Base-by-base conservation (phyloP, 2,888 invertebrate genomes). In the Heliconius erato region DNA sequence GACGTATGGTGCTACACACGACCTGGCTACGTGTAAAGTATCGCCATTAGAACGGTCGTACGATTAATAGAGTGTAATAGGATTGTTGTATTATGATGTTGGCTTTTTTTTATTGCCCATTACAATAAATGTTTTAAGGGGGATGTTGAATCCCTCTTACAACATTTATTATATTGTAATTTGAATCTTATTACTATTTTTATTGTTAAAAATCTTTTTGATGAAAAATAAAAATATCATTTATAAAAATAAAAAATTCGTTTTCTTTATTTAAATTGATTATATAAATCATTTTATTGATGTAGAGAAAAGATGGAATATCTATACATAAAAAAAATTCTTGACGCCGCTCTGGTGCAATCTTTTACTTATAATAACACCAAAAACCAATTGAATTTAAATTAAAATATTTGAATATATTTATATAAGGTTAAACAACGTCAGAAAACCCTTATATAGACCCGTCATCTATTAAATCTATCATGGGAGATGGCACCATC, bases 1-100 rank as follows among this genome's bases (percentile, higher is more conserved):
- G 40, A 9, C 9, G 77, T 81, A 81, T 81, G 26, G 76, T 44
- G 28, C 35, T 63, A 69, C 81, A 71, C 76, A 63, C 44, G 35
- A 69, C 59, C 69, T 40, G 63, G 19, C 14, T 54, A 68, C 23
- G n/a, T 28, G 14, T 65, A 65, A 4, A 63, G 26, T 28, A 65
- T 59, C 49, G 44, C 26, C 40, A 74, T n/a, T 63, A 59, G 28
- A n/a, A 40, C 7, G 72, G 65, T 28, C 44, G 11, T 28, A 28
- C 1, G 59, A 16, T 63, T 78, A 78, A 78, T 78, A 40, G 63
- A 63, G 26, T 35, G 23, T 26, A 76, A 40, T 76, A 26, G 26
- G 14, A 49, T 49, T 44, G 19, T 28, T 49, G 28, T 26, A 63
- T 26, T n/a, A 49, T 49, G 49, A 49, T 49, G 49, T 32, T 63